Percentiles rank a stretch among this genome's conserved stretches.
Evolutionary conservation across 2,113 vertebrate species (phyloP).

Genomic region (Vombatus ursinus): DNA sequence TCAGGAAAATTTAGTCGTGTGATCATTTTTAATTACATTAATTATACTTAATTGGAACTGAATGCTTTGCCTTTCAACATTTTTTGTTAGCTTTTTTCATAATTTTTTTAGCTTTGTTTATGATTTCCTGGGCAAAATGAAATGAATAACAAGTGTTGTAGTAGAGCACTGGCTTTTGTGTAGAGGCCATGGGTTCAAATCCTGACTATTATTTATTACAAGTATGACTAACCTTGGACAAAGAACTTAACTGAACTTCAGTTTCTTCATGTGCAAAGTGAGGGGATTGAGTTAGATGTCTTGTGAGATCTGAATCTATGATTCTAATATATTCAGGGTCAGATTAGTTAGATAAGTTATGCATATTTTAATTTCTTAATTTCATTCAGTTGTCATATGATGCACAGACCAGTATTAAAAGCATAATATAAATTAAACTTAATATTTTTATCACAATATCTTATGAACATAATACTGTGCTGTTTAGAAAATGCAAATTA

Average conservation of each 20-base stretch:
- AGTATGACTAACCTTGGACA: background rate
- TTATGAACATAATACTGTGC: background rate
- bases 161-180: background rate
- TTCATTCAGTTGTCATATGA: background rate
- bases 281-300: background rate
- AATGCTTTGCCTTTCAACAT: background rate
- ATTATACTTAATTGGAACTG: background rate
- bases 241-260: background rate
- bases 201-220: background rate
- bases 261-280: background rate
- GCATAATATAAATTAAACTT: background rate
- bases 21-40: background rate
- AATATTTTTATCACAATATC: background rate
- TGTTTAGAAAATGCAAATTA: slow-evolving; percentile 45
- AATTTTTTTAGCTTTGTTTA: background rate
- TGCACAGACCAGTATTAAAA: background rate
- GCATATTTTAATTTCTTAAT: background rate
- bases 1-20: background rate
- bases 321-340: background rate
- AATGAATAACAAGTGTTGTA: background rate
- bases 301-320: background rate
- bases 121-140: background rate
- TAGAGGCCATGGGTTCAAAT: background rate
- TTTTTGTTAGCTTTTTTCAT: background rate
- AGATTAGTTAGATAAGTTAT: background rate